A percentile compares a stretch with the other conserved stretches of the same genome.
Conservation (phyloP, 2,113 vertebrate genomes). For the Rostratula benghalensis region DNA sequence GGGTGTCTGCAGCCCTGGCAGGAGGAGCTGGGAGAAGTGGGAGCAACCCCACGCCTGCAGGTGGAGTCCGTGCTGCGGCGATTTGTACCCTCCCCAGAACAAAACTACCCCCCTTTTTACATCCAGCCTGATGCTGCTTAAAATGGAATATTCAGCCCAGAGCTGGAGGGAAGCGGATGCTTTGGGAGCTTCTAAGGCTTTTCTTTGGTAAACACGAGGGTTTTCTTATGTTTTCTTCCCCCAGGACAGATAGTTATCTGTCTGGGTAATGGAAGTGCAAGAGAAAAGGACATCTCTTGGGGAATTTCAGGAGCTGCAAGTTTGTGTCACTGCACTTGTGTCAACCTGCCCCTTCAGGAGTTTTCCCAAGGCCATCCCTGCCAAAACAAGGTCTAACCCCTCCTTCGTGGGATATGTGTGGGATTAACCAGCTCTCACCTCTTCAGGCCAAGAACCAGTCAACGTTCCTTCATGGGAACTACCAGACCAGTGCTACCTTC, state of each 20-base stretch:
- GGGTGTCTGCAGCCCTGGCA: background rate
- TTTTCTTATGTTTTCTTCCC: background rate
- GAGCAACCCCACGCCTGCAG: background rate
- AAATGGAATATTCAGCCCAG: background rate
- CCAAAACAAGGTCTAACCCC: background rate
- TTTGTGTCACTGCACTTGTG: background rate
- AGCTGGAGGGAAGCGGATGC: rapidly evolving
- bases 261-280: background rate
- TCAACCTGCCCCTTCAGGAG: background rate
- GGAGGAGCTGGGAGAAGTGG: background rate
- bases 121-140: background rate
- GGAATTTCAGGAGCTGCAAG: background rate
- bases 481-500: background rate
- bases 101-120: background rate
- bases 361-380: background rate
- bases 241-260: background rate
- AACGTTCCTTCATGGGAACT: background rate
- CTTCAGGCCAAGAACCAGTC: background rate
- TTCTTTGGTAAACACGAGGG: background rate
- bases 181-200: background rate
- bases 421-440: background rate
- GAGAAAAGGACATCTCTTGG: background rate
- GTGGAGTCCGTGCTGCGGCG: background rate
- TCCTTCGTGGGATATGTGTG: background rate
- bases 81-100: background rate